Evolutionary conservation across 2,797 vertebrate genomes (phyloP), one percentile per base, ranked within the genome.

Genomic region (Margarornis squamiger): DNA sequence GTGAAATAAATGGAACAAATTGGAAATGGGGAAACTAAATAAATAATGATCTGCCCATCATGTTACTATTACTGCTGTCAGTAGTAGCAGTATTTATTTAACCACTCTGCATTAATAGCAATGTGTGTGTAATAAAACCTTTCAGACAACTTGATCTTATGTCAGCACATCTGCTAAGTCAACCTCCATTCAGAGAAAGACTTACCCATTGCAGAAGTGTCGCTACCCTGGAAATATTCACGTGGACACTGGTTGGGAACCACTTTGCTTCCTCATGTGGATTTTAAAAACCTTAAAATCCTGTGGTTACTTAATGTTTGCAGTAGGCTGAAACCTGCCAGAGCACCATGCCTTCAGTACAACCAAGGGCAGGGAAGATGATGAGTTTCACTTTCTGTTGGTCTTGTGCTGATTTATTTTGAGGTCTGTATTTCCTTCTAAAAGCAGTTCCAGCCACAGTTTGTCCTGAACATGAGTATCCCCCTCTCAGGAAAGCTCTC

Each of bases 1-100:
- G 71, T 77, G 81, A 95, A 90, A 80, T 79, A 93, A 92, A 91
- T 85, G 51, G 61, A 94, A 87, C 75, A 93, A 93, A 89, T 92
- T 74, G 38, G 61, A 92, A 87, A 80, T 70, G 48, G 74, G 59
- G 52, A 59, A 86, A 41, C n/a, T 70, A 88, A 91, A 95, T 89
- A 91, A 95, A 86, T 94, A 76, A 93, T 88, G 43, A 82, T 76
- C 74, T 67, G 67, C 51, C 87, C 57, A 79, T 92, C 59, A n/a
- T 63, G 45, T 83, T 72, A 58, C 46, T 66, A 74, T 68, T 62
- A 83, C 51, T 65, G 61, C 83, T 87, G 77, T 54, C 74, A 68
- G 46, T 32, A 72, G 54, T 17, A 34, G 39, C 43, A 88, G 85
- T 48, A 59, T 68, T 83, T 77, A 54, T 78, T 88, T 92, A 93